Evolutionary conservation across 53 echinoderm and acorn worm species (phyloP), one percentile per base, ranked within the genome.

Genomic region (Patiria pectinifera): DNA sequence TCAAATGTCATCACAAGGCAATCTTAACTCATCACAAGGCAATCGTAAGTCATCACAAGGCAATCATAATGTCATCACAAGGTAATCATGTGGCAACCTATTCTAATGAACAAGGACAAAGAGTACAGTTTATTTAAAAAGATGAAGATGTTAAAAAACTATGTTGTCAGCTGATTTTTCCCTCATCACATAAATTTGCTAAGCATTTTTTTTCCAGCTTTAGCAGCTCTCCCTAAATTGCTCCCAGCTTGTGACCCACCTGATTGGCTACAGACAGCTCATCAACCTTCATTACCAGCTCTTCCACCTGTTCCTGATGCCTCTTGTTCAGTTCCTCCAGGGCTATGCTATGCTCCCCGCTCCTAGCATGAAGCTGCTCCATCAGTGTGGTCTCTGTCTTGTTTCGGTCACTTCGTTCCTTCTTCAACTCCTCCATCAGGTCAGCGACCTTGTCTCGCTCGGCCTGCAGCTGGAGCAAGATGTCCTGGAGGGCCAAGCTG

Each of bases 231-330:
- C 53, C 15, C 10, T 6, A 66, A 14, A 2, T 14, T 16, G 6
- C 10, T 16, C 3, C 14, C 66, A 66, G 66, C 66, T 14, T 3
- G 0, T 62, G 11, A 44, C 62, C 62, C 45, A 94, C 91, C 91
- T 94, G 94, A 25, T 91, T 85, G 16, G 94, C 91, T 63, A 95
- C 26, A 0, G 93, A 82, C 66, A 95, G 91, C 48, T 95, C 93
- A 62, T 96, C 95, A 21, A 96, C 59, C 70, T 89, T 91, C 19
- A 43, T 84, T 16, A 91, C 71, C 92, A 96, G 62, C 70, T 92
- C 93, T 8, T 86, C 85, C 89, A 94, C 91, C 93, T 93, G 95
- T 15, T 78, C 71, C 82, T 91, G 21, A 70, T 94, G 95, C 48
- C 82, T 91, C 47, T 83, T 84, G 15, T 89, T 84, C 23, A 91